Evolutionary conservation across 2,888 invertebrate species (phyloP).

Genomic region (Synergus laeviventris): DNA sequence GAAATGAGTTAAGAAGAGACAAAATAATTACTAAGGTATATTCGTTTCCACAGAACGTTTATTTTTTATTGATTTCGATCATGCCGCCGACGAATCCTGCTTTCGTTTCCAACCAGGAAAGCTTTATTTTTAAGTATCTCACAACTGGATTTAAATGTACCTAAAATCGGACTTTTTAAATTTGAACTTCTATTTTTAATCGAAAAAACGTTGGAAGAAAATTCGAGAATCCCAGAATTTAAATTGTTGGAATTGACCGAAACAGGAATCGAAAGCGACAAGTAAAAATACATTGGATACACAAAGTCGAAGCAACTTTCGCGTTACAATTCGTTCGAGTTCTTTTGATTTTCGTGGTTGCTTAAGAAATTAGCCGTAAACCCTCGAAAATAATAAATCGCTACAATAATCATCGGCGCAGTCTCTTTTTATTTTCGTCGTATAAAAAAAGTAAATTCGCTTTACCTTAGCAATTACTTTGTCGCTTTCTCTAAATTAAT

Average conservation of each 20-base stretch:
- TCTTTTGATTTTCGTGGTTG: slow-evolving; percentile 34
- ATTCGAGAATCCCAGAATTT: background rate
- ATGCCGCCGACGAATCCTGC: slow-evolving; percentile 42
- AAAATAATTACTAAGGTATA: slow-evolving; percentile 73
- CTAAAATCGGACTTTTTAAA: background rate
- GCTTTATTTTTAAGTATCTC: background rate
- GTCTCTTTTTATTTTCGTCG: slow-evolving; percentile 24
- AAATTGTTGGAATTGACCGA: background rate
- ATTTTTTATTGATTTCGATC: slow-evolving; percentile 57
- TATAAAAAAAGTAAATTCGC: slow-evolving; percentile 19
- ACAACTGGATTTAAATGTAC: background rate
- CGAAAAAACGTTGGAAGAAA: background rate
- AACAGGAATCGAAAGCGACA: slow-evolving; percentile 61
- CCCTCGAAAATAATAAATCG: slow-evolving; percentile 41
- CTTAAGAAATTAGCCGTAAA: slow-evolving; percentile 50
- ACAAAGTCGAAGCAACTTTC: slow-evolving; percentile 55
- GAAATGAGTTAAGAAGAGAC: slow-evolving; percentile 67
- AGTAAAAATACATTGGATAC: slow-evolving; percentile 57
- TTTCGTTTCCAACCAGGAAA: slow-evolving; percentile 10
- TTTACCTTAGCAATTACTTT: slow-evolving; percentile 72
- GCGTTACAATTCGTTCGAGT: slow-evolving; percentile 53
- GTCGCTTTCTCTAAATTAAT: slow-evolving; percentile 54
- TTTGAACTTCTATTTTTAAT: background rate
- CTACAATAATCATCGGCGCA: slow-evolving; percentile 46
- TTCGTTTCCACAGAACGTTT: slow-evolving; percentile 70